Evolutionary conservation across 1,140 invertebrate genomes (phyloP).

Genomic region (Achatina immaculata): DNA sequence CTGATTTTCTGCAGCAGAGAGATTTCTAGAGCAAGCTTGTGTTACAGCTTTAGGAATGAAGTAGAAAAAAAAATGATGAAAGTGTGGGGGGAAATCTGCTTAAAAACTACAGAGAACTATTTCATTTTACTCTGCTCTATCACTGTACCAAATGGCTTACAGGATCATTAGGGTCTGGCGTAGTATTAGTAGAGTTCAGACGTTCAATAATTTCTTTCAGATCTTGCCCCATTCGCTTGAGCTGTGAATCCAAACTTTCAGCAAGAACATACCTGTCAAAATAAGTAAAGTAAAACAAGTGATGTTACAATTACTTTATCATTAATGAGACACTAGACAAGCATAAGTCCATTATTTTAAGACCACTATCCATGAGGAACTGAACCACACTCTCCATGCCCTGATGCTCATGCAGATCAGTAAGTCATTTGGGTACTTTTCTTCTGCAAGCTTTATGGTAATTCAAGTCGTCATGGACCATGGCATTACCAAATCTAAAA

Average conservation of each 20-base stretch:
- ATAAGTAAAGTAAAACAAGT: too few species aligned
- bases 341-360: too few species aligned
- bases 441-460: too few species aligned
- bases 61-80: background rate
- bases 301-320: background rate
- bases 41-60: background rate
- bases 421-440: too few species aligned
- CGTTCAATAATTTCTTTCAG: constrained; percentile 95
- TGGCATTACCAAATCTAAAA: too few species aligned
- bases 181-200: constrained; percentile 87
- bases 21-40: too few species aligned
- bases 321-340: background rate
- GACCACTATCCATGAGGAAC: too few species aligned
- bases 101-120: background rate
- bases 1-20: too few species aligned
- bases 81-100: background rate
- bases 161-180: constrained; percentile 86
- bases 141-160: constrained; percentile 78
- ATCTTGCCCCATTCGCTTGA: constrained; percentile 94
- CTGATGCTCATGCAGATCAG: too few species aligned
- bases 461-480: too few species aligned
- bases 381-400: too few species aligned
- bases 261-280: constrained; percentile 83
- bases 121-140: background rate
- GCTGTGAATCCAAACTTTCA: constrained; percentile 90